phyloP scores from a whole-genome alignment of 2,797 vertebrate species.

The Anguilla anguilla region DNA sequence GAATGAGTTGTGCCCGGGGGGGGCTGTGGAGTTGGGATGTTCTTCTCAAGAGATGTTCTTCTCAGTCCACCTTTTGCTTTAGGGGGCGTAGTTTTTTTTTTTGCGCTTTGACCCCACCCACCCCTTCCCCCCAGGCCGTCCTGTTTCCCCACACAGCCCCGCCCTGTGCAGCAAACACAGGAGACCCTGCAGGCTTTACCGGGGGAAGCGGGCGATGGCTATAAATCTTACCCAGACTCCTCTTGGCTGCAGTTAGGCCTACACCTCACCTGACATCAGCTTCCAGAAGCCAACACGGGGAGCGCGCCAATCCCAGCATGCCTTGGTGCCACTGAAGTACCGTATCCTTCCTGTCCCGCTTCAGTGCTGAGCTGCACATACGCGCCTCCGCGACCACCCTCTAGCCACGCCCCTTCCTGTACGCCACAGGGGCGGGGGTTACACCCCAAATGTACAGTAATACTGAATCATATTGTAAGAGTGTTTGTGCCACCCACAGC shows the following conservation, averaged over 20 bases:
- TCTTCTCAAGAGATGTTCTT: background rate
- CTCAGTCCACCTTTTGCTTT: background rate
- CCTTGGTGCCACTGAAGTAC: background rate
- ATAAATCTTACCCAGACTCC: background rate
- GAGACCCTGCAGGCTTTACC: background rate
- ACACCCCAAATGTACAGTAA: background rate
- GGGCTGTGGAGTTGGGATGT: background rate
- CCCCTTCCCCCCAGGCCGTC: background rate
- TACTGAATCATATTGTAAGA: background rate
- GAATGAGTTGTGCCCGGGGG: background rate
- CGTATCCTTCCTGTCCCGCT: background rate
- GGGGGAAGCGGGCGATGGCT: background rate
- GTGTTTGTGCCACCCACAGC: background rate
- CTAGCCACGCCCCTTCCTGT: too few species aligned
- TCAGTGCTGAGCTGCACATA: background rate
- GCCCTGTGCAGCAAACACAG: background rate
- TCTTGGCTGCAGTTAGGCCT: too few species aligned
- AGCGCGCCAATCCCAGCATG: background rate
- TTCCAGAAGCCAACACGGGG: background rate
- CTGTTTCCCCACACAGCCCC: background rate
- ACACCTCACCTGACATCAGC: background rate
- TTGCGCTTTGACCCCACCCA: background rate
- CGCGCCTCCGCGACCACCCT: background rate
- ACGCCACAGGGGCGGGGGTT: background rate
- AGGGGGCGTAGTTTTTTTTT: background rate